phyloP scores from a whole-genome alignment of 2,113 vertebrate genomes.

The Gobio gobio region DNA sequence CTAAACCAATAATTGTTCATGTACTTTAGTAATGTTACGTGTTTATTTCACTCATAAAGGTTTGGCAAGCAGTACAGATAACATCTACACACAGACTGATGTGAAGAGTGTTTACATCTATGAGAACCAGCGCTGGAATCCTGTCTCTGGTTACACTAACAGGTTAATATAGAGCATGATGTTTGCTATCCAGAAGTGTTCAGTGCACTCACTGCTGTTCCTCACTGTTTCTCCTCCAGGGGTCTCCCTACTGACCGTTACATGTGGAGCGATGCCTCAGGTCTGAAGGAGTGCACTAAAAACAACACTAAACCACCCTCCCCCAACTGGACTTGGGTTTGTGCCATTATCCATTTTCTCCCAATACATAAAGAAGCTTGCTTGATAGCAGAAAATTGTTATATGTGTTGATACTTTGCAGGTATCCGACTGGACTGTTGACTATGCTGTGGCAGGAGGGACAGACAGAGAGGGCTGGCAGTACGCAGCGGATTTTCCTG shows the following conservation, averaged over 20 bases:
- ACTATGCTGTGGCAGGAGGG: constrained; percentile 84
- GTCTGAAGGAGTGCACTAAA: constrained; percentile 93
- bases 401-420: constrained; percentile 59
- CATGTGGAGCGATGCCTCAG: constrained; percentile 96
- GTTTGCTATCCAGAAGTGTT: not conserved
- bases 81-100: constrained; percentile 88
- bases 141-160: constrained; percentile 91
- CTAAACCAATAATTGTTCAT: not conserved
- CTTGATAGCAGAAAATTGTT: not conserved
- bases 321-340: constrained; percentile 94
- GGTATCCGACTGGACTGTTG: constrained; percentile 91
- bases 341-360: constrained; percentile 40
- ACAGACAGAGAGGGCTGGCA: constrained; percentile 96
- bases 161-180: constrained; percentile 71
- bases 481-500: constrained; percentile 94
- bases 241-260: constrained; percentile 95
- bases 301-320: constrained; percentile 88
- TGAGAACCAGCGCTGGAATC: constrained; percentile 99
- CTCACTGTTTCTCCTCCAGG: constrained; percentile 69
- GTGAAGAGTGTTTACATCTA: constrained; percentile 91
- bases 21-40: not conserved
- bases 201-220: not conserved
- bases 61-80: constrained; percentile 85
- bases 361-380: not conserved
- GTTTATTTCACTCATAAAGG: constrained; percentile 66